A percentile compares a stretch with the other conserved stretches of the same genome.
phyloP scores from a whole-genome alignment of 2,888 invertebrate genomes.

The Oligia strigilis region DNA sequence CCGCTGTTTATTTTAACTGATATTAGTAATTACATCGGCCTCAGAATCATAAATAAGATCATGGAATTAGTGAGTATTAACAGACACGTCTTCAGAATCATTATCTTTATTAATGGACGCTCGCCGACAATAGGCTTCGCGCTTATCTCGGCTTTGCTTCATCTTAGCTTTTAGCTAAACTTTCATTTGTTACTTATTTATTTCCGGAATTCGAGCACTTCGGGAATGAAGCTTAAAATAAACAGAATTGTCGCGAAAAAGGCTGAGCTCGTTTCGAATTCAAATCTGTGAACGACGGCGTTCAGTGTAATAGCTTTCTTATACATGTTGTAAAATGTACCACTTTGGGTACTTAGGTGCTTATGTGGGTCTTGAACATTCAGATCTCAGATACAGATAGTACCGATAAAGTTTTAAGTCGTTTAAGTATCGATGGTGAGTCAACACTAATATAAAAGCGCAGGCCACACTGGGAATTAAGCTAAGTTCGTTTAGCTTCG shows the following conservation, averaged over 20 bases:
- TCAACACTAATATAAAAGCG: background rate
- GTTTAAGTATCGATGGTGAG: background rate
- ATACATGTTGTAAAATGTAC: slow-evolving; percentile 60
- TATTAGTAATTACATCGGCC: slow-evolving; percentile 15
- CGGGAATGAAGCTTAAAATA: slow-evolving; percentile 50
- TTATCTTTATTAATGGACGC: slow-evolving; percentile 49
- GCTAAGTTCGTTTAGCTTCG: background rate
- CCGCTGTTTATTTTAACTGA: background rate
- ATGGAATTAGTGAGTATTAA: slow-evolving; percentile 52
- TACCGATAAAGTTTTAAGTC: background rate
- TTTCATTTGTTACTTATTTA: slow-evolving; percentile 58
- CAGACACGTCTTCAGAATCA: slow-evolving; percentile 37
- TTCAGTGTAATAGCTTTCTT: slow-evolving; percentile 63
- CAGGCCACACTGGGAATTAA: background rate
- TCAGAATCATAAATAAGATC: slow-evolving; percentile 38
- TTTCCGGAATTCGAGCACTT: slow-evolving; percentile 41
- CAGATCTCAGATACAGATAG: slow-evolving; percentile 2
- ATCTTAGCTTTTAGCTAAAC: slow-evolving; percentile 48
- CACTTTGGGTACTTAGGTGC: slow-evolving; percentile 37
- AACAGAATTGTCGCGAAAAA: slow-evolving; percentile 60
- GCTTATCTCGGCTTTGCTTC: slow-evolving; percentile 46
- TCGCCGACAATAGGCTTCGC: slow-evolving; percentile 29
- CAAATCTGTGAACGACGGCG: slow-evolving; percentile 62
- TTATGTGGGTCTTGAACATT: slow-evolving; percentile 23
- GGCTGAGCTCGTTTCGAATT: slow-evolving; percentile 57